Evolutionary conservation across 2,113 vertebrate genomes (phyloP), one percentile per base, ranked within the genome.

Genomic region (Paramormyrops kingsleyae): DNA sequence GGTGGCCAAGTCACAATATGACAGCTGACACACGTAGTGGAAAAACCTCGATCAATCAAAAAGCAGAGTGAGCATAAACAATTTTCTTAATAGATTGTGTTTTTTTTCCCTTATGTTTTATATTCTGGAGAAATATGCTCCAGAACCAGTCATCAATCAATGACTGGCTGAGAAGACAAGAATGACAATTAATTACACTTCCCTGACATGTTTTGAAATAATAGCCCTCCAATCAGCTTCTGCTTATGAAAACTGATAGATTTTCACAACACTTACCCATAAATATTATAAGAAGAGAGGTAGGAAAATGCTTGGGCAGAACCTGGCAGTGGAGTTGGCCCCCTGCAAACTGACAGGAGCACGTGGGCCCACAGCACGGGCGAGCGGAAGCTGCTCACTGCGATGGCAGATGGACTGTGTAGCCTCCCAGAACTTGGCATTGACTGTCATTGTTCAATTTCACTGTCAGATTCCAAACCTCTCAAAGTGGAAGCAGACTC

Each of bases 291-390:
- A 87, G 13, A 87, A 27, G 46, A 53, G 47, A 87, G 24, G 84
- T 1, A 87, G 46, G 49, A 31, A 35, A 52, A 31, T 87, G 49
- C 13, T 46, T 35, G 84, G 49, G 10, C 84, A 49, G n/a, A 52
- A 87, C 47, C n/a, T 44, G 84, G 84, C 84, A 87, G 13, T 52
- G 0, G 42, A 24, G 21, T 46, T 7, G 3, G 8, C 24, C 88
- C 47, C 89, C 88, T 80, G 47, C 3, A 17, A 87, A 84, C 21
- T 89, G 89, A 84, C 50, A 83, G 44, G 42, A 44, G 17, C 83
- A 46, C 19, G 44, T 46, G 62, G 70, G 13, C 13, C 35, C 53
- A 3, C 35, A 31, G 49, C 19, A 17, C 1, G 8, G 12, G 42
- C 7, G 13, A 44, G 35, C 21, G 56, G 53, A 88, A 62, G 15